A percentile compares a stretch with the other conserved stretches of the same genome.
These are phyloP conservation scores for Cariama cristata DNA, from an alignment of 2,113 vertebrate species.

Conservation along the genomic window DNA sequence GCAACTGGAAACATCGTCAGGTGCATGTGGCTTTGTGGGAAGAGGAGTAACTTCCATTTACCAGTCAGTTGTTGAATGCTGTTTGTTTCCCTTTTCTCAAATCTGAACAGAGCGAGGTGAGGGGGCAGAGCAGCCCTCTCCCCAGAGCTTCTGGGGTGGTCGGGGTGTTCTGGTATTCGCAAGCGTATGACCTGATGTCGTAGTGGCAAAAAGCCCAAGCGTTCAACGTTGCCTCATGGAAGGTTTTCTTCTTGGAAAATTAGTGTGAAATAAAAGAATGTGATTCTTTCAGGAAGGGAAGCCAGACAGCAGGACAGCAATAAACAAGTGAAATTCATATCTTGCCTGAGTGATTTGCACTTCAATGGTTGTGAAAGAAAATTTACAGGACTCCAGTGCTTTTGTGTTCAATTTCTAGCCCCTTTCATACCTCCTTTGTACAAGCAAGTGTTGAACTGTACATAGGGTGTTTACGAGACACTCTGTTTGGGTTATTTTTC, in stretches of 20 bases:
- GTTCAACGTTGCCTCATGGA: constrained; percentile 18
- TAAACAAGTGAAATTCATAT: constrained; percentile 78
- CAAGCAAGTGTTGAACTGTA: constrained; percentile 74
- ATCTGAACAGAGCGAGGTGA: accelerated
- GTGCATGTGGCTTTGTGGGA: background rate
- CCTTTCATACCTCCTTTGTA: constrained; percentile 76
- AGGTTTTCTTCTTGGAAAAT: constrained; percentile 72
- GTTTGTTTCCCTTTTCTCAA: background rate
- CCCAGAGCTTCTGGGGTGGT: background rate
- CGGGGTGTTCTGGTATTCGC: background rate
- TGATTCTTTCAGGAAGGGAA: constrained; percentile 62
- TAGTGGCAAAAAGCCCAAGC: background rate
- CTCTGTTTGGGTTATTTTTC: constrained; percentile 67
- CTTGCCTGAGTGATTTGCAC: constrained; percentile 78
- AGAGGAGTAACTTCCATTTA: background rate
- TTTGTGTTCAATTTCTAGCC: constrained; percentile 74
- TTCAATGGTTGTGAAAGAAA: constrained; percentile 78
- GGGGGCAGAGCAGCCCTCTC: background rate
- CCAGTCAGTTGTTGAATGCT: background rate
- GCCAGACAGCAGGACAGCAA: constrained; percentile 80
- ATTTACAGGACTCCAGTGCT: constrained; percentile 73
- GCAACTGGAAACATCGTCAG: background rate
- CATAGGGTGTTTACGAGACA: constrained; percentile 69
- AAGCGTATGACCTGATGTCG: background rate
- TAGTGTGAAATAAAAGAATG: constrained; percentile 57